These are phyloP conservation scores for Cyprinodon tularosa DNA, from an alignment of 2,113 vertebrate genomes.

Conservation along the genomic window DNA sequence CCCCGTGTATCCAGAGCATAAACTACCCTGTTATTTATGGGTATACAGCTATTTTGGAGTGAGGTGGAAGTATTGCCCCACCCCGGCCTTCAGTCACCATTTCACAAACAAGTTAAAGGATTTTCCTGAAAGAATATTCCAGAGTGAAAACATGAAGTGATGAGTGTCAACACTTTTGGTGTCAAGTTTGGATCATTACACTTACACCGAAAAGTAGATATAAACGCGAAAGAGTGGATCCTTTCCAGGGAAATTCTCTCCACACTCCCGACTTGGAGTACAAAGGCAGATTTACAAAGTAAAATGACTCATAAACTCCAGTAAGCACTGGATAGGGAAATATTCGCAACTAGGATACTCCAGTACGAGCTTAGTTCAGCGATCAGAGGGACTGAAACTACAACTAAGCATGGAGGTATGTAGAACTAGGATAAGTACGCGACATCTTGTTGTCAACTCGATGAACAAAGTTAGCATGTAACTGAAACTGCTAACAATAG, in stretches of 20 bases:
- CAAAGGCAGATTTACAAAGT: background rate
- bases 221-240: background rate
- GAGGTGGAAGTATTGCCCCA: conserved; percentile 49
- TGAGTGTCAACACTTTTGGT: conserved; percentile 14
- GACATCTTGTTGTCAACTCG: conserved; percentile 35
- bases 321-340: background rate
- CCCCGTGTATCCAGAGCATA: conserved; percentile 2
- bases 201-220: conserved; percentile 15
- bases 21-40: conserved; percentile 62
- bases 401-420: background rate
- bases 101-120: conserved; percentile 26
- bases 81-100: conserved; percentile 33
- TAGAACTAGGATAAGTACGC: conserved; percentile 28
- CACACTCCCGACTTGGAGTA: conserved; percentile 10
- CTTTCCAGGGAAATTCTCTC: conserved; percentile 63
- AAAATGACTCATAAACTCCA: conserved; percentile 55
- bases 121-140: conserved; percentile 15
- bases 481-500: conserved; percentile 32
- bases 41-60: conserved; percentile 47
- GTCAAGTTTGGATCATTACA: background rate
- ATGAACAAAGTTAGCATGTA: conserved; percentile 19
- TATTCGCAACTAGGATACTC: background rate
- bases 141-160: background rate
- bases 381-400: background rate
- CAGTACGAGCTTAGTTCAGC: background rate